Conservation (phyloP, 2,797 vertebrate species). For the Chelidonichthys spinosus region DNA sequence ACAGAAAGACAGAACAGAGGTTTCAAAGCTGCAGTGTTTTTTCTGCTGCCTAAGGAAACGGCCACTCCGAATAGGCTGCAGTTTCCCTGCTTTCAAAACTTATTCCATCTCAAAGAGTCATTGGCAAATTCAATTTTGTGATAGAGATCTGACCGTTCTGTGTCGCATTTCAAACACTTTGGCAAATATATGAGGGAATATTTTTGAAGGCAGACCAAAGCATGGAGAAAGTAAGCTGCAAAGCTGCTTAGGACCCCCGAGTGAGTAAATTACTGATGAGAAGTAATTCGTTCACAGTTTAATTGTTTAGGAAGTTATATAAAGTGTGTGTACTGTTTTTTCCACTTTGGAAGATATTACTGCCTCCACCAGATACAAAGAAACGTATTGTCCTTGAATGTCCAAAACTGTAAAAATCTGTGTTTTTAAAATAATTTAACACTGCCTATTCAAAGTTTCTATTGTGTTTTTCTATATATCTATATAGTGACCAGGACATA, state of each 20-base stretch:
- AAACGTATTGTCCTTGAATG: neutral
- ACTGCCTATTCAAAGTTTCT: neutral
- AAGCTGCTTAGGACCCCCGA: constrained; percentile 31
- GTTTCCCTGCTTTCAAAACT: constrained; percentile 34
- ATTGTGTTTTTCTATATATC: neutral
- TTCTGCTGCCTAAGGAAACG: constrained; percentile 52
- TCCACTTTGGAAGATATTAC: too few relatives aligned
- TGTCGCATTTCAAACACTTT: constrained; percentile 42
- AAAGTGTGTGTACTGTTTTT: neutral
- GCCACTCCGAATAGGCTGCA: constrained; percentile 6
- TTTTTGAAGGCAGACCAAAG: constrained; percentile 33
- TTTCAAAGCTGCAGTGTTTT: constrained; percentile 50
- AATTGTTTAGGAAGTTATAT: constrained; percentile 22
- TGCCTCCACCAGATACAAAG: neutral
- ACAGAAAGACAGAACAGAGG: constrained; percentile 17
- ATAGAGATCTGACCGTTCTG: constrained; percentile 45
- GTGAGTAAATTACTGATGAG: constrained; percentile 22
- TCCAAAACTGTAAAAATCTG: neutral
- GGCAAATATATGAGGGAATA: constrained; percentile 25
- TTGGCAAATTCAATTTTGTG: constrained; percentile 50
- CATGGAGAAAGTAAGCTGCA: constrained; percentile 27
- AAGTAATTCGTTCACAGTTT: constrained; percentile 13
- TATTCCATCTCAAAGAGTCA: constrained; percentile 36
- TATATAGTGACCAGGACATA: neutral
- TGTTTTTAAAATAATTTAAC: too few relatives aligned